A percentile compares a stretch with the other conserved stretches of the same genome.
Evolutionary conservation across 1,140 invertebrate species (phyloP).

Genomic region (Luehdorfia chinensis): DNA sequence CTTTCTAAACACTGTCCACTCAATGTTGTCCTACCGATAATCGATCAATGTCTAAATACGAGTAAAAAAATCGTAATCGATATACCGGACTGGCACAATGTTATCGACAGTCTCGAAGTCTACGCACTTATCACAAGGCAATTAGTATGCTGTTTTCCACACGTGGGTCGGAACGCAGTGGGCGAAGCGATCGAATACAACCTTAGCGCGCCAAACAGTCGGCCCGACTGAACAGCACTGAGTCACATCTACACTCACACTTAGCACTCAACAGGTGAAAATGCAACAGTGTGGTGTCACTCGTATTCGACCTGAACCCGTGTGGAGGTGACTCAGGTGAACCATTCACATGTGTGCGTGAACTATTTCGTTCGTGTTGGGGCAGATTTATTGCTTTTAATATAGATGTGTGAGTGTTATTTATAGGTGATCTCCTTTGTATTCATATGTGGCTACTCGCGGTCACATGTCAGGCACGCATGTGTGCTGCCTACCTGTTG

Average conservation of each 20-base stretch:
- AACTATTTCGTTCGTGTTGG: constrained; percentile 66
- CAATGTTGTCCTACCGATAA: constrained; percentile 19
- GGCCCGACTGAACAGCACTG: constrained; percentile 49
- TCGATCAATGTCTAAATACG: constrained; percentile 23
- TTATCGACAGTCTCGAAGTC: constrained; percentile 53
- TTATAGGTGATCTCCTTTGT: constrained; percentile 63
- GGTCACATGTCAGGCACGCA: constrained; percentile 58
- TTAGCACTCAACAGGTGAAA: constrained; percentile 66
- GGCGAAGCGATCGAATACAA: constrained; percentile 33
- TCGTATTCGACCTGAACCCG: constrained; percentile 45
- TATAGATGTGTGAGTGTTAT: constrained; percentile 41
- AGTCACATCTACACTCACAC: constrained; percentile 56
- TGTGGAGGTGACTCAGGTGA: constrained; percentile 63
- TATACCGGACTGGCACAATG: constrained; percentile 34
- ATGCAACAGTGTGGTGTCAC: constrained; percentile 65
- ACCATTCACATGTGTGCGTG: constrained; percentile 49
- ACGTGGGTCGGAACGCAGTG: constrained; percentile 37
- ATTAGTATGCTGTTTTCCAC: constrained; percentile 46
- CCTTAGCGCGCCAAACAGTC: constrained; percentile 57
- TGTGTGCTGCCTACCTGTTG: constrained; percentile 66
- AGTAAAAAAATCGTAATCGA: constrained; percentile 26
- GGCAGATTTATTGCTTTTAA: constrained; percentile 56
- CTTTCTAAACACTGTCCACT: constrained; percentile 54
- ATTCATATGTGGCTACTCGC: constrained; percentile 37
- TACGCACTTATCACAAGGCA: constrained; percentile 53